Evolutionary conservation across 2,797 vertebrate genomes (phyloP).

Genomic region (Coregonus sp.): DNA sequence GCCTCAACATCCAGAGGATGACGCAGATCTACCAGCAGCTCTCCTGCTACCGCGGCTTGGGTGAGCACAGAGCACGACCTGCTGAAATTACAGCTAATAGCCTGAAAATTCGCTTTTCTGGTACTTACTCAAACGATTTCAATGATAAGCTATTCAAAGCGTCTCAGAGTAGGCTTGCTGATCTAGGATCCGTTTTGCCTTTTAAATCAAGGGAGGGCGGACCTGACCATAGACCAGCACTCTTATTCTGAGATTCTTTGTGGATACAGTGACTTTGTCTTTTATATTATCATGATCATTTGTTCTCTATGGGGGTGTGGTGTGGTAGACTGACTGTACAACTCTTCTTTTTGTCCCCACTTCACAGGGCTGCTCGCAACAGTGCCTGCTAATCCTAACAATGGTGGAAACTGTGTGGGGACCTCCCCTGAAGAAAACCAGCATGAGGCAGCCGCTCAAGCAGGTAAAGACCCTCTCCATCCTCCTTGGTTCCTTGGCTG

Average conservation of each 20-base stretch:
- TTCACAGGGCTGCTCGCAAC: slow-evolving; percentile 85
- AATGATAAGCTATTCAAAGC: background rate
- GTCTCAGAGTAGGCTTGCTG: background rate
- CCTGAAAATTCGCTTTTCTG: too few species aligned
- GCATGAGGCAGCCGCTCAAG: background rate
- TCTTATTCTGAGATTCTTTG: background rate
- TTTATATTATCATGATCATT: background rate
- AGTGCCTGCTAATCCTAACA: slow-evolving; percentile 82
- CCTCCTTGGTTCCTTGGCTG: too few species aligned
- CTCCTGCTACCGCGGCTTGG: slow-evolving; percentile 89
- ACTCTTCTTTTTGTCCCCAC: too few species aligned
- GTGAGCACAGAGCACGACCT: slow-evolving; percentile 65
- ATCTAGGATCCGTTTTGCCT: background rate
- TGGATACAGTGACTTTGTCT: background rate
- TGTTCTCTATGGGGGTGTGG: background rate
- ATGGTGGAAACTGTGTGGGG: slow-evolving; percentile 50
- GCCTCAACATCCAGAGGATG: slow-evolving; percentile 93
- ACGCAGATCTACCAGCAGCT: slow-evolving; percentile 97
- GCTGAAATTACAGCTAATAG: background rate
- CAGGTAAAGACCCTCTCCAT: background rate
- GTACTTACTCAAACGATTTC: too few species aligned
- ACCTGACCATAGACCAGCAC: too few species aligned
- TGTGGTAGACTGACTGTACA: too few species aligned
- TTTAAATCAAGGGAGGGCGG: too few species aligned
- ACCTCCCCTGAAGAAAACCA: slow-evolving; percentile 67